Evolutionary conservation across 2,113 vertebrate genomes (phyloP).

Genomic region (Mus spicilegus): DNA sequence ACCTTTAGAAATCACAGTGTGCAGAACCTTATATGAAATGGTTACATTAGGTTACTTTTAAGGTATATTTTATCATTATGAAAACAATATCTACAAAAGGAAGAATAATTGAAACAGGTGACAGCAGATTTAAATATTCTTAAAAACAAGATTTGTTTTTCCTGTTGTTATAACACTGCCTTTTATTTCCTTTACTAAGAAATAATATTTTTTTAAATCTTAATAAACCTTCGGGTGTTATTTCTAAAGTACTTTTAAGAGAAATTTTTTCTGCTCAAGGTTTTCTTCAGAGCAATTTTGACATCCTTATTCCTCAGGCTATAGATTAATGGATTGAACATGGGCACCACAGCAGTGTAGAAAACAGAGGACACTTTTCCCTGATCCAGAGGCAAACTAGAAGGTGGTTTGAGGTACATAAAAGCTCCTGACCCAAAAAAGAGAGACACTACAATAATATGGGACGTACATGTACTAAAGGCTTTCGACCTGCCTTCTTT

Average conservation of each 20-base stretch:
- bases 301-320: slow-evolving; percentile 77
- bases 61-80: not conserved
- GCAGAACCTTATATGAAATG: not conserved
- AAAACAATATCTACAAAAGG: slow-evolving; percentile 9
- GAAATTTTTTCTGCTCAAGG: slow-evolving; percentile 50
- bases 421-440: slow-evolving; percentile 76
- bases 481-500: slow-evolving; percentile 67
- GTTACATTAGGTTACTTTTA: not conserved
- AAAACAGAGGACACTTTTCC: slow-evolving; percentile 71
- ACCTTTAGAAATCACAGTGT: not conserved
- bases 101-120: not conserved
- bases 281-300: slow-evolving; percentile 68
- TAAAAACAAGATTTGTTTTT: not conserved
- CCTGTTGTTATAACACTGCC: not conserved
- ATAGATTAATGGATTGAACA: slow-evolving; percentile 80
- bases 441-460: slow-evolving; percentile 70
- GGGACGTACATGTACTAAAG: slow-evolving; percentile 73
- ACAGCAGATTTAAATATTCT: not conserved
- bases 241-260: slow-evolving; percentile 11
- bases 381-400: slow-evolving; percentile 50
- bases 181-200: not conserved
- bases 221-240: not conserved
- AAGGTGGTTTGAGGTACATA: slow-evolving; percentile 73
- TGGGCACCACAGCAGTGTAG: slow-evolving; percentile 70
- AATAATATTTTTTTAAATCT: not conserved